Evolutionary conservation across 2,888 invertebrate species (phyloP).

Genomic region (Dicycla oo): DNA sequence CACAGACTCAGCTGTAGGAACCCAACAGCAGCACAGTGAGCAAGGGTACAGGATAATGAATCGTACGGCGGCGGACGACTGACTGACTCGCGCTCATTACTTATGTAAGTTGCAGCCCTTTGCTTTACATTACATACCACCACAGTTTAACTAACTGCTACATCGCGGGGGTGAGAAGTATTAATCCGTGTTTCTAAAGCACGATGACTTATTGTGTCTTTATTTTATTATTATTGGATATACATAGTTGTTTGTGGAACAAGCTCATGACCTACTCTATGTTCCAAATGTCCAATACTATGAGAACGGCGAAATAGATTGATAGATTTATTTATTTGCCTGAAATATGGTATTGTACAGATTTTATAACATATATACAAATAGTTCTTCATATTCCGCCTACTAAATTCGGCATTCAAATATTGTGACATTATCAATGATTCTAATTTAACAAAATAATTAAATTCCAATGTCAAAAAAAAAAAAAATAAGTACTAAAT

Average conservation of each 20-base stretch:
- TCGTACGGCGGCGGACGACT: constrained; percentile 29
- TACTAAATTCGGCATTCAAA: too few species aligned
- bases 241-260: neutral
- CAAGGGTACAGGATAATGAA: constrained; percentile 42
- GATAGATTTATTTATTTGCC: too few species aligned
- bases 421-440: too few species aligned
- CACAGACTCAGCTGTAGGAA: constrained; percentile 5
- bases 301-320: too few species aligned
- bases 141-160: constrained; percentile 26
- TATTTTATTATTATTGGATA: neutral
- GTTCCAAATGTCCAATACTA: neutral
- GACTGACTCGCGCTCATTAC: constrained; percentile 40
- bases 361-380: too few species aligned
- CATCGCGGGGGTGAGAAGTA: neutral
- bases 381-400: too few species aligned
- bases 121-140: constrained; percentile 26
- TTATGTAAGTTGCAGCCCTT: constrained; percentile 32
- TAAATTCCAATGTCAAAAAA: too few species aligned
- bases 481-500: too few species aligned
- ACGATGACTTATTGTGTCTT: neutral
- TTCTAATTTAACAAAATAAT: too few species aligned
- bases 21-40: neutral
- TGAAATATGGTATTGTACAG: too few species aligned
- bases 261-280: neutral
- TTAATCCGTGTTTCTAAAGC: constrained; percentile 3